Base-by-base conservation (phyloP, 2,888 invertebrate species). In the Reticulitermes lucifugus region DNA sequence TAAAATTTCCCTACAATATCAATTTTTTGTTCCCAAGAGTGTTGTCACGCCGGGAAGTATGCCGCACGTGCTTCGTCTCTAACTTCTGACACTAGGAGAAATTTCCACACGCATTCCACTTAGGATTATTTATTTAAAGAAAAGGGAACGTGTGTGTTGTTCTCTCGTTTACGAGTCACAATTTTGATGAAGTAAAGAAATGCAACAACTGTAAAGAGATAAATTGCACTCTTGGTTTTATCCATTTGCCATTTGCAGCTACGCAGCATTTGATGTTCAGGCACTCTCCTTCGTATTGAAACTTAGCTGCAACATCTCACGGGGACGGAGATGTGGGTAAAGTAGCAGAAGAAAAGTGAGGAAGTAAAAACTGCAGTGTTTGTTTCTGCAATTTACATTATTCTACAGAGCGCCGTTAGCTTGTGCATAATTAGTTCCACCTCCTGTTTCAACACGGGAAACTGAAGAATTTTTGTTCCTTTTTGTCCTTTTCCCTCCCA, bases 341-440 rank as follows among this genome's bases (percentile, higher is more conserved):
- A 46, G 12, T 12, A 25, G 46, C 51, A 46, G 46, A 77, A 77
- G 51, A 43, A 77, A n/a, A 60, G n/a, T 25, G 25, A n/a, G 65
- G 65, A 65, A 77, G 51, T 22, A 22, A 35, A 5, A n/a, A n/a
- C 51, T 73, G 41, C 73, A 77, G 77, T 77, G 18, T 46, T 77
- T 77, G 77, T 77, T 77, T 46, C 41, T n/a, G 43, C 77, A 46
- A 77, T n/a, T 22, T 77, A n/a, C 77, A 77, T 77, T 77, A 21
- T 77, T 46, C 46, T n/a, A 77, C 21, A 7, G 51, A 46, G 46
- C 46, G 77, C 46, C 77, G 51, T n/a, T 46, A 77, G 46, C 77
- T 77, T 77, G 2, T 77, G 46, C 77, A 46, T 77, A 77, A 77
- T 77, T 77, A 77, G 77, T 46, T 77, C 77, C 77, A 46, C 41